Percentiles rank a stretch among this genome's conserved stretches.
Evolutionary conservation across 2,113 vertebrate genomes (phyloP).

Genomic region (Sylvilagus bachmani): DNA sequence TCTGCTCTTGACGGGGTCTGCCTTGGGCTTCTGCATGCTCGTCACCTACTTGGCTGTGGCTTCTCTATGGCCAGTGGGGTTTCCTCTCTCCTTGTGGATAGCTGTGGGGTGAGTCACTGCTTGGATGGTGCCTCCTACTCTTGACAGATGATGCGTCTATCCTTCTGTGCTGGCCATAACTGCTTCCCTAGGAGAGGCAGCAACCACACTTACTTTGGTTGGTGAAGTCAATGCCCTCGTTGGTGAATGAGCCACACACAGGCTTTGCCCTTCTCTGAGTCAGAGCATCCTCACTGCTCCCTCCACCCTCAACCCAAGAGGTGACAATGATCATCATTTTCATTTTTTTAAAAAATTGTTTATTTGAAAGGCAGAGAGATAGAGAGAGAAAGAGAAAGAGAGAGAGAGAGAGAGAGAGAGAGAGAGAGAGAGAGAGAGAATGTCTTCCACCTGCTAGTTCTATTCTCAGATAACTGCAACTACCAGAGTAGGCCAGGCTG

Average conservation of each 20-base stretch:
- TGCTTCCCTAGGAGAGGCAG: neutral
- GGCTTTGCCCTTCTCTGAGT: conserved; percentile 14
- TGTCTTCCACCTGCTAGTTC: no score
- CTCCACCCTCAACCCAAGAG: neutral
- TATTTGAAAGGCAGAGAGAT: no score
- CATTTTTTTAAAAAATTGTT: no score
- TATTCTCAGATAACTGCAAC: no score
- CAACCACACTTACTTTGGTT: neutral
- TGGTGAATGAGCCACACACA: neutral
- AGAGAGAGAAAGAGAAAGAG: no score
- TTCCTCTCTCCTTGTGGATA: neutral
- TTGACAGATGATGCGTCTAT: neutral
- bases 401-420: no score
- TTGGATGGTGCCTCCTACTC: neutral
- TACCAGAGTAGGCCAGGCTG: no score
- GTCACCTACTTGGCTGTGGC: neutral
- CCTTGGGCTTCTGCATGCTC: neutral
- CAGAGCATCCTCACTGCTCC: neutral
- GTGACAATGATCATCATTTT: neutral
- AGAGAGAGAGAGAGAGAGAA: no score
- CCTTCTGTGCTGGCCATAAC: neutral
- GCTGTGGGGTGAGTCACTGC: neutral
- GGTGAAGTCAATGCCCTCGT: neutral
- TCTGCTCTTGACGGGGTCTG: neutral
- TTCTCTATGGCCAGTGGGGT: neutral